phyloP scores from a whole-genome alignment of 1,140 invertebrate species.

The Diabrotica virgifera region DNA sequence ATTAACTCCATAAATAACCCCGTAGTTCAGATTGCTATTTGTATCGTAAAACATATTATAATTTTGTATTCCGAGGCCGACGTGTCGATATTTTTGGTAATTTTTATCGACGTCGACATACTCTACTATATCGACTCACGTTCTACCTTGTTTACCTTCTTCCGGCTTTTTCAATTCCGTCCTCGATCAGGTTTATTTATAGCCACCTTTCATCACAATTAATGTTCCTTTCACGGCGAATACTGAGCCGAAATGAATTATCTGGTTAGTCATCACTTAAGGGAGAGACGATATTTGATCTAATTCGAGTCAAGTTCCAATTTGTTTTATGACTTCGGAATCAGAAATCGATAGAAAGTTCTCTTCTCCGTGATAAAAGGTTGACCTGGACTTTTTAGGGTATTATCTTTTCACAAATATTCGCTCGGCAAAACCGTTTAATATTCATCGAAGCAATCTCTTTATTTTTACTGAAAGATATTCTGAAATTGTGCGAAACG shows the following conservation, averaged over 20 bases:
- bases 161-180: constrained; percentile 1
- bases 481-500: too few species aligned
- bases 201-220: constrained; percentile 2
- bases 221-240: not conserved
- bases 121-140: not conserved
- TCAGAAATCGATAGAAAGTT: not conserved
- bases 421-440: not conserved
- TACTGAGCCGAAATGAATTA: not conserved
- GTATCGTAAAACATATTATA: not conserved
- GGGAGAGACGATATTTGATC: constrained; percentile 1
- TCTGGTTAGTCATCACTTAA: constrained; percentile 2
- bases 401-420: not conserved
- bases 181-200: not conserved
- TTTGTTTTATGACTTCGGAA: constrained; percentile 2
- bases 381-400: not conserved
- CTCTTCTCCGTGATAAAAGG: not conserved
- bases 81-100: constrained; percentile 2
- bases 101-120: constrained; percentile 2
- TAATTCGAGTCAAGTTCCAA: constrained; percentile 2
- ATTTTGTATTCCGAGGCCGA: not conserved
- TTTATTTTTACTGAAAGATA: not conserved
- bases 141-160: constrained; percentile 2
- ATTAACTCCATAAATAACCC: not conserved
- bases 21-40: not conserved
- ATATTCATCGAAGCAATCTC: not conserved